Evolutionary conservation across 2,797 vertebrate species (phyloP).

Genomic region (Neoniphon sammara): DNA sequence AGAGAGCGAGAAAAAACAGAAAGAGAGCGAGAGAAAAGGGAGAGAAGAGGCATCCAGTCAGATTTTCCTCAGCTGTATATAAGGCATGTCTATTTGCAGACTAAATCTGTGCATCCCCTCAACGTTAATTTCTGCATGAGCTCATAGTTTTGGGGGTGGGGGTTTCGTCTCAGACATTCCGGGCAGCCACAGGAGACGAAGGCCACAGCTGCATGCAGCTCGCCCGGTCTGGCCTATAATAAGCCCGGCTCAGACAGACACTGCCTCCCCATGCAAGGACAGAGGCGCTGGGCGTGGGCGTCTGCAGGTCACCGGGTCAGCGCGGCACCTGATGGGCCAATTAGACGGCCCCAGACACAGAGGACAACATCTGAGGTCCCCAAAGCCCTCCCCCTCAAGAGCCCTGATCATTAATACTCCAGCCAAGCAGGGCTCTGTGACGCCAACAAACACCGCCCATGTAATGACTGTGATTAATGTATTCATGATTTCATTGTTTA

Average conservation of each 20-base stretch:
- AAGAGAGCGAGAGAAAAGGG: constrained; percentile 10
- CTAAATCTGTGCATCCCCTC: constrained; percentile 15
- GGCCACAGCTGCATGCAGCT: constrained; percentile 74
- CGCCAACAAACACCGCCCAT: neutral
- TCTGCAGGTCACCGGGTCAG: constrained; percentile 52
- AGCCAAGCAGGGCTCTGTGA: constrained; percentile 29
- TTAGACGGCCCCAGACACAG: constrained; percentile 65
- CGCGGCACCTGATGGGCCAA: constrained; percentile 69
- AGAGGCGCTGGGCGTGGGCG: constrained; percentile 48
- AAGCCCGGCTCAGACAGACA: constrained; percentile 58
- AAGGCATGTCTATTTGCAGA: constrained; percentile 3
- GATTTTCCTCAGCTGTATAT: constrained; percentile 27
- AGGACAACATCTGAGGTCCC: constrained; percentile 50
- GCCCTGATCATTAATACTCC: constrained; percentile 36
- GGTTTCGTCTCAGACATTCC: constrained; percentile 59
- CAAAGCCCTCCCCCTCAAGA: constrained; percentile 46
- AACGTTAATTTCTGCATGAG: constrained; percentile 54
- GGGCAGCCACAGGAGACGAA: constrained; percentile 66
- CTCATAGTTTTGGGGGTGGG: constrained; percentile 45
- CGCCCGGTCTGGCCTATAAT: constrained; percentile 66
- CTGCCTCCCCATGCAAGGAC: constrained; percentile 53
- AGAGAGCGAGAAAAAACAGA: constrained; percentile 8
- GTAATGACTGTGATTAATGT: constrained; percentile 36
- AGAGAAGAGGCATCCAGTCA: neutral
- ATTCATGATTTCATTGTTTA: constrained; percentile 31